Base-by-base conservation (phyloP, 2,797 vertebrate genomes). In the Eutrigla gurnardus region DNA sequence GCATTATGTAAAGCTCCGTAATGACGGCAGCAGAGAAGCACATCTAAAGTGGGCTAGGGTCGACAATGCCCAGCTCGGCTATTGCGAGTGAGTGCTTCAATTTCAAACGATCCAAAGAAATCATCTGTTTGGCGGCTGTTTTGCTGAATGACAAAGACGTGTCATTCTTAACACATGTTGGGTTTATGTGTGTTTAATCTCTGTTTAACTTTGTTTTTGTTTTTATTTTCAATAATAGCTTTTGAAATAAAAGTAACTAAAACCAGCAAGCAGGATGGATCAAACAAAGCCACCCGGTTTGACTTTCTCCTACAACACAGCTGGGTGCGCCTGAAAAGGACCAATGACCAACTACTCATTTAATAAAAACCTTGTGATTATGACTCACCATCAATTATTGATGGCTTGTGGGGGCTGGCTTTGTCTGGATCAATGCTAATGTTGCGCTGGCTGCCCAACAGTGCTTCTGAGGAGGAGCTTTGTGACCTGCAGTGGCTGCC, bases 311-410 rank as follows among this genome's bases (percentile, higher is more conserved):
- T 85, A 75, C 81, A 90, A 81, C 85, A 86, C 91, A 91, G 90
- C 86, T 91, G 90, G 77, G 77, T 65, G 67, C 69, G 65, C 49
- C 64, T 82, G 78, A 84, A 81, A 83, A 74, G 25, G 77, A 87
- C 64, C 75, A 80, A 40, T 75, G 82, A 70, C 67, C 76, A 78
- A 55, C 55, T 61, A 72, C 79, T 79, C 90, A 80, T 83, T 89
- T 87, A 86, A 89, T 84, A 86, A 88, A 90, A 90, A 83, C 75
- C 72, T 76, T 53, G 77, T 84, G 79, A 82, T 92, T 90, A 90
- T 90, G 88, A 88, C 70, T 88, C 82, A 57, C 75, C 81, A 86
- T 95, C 78, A 88, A 93, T 94, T 93, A 94, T 93, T 93, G 81
- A 94, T 90, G 73, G 66, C 14, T 1, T 70, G 75, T 72, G 76